A percentile compares a stretch with the other conserved stretches of the same genome.
phyloP scores from a whole-genome alignment of 2,797 vertebrate species.

The Phyllotis vaccarum region DNA sequence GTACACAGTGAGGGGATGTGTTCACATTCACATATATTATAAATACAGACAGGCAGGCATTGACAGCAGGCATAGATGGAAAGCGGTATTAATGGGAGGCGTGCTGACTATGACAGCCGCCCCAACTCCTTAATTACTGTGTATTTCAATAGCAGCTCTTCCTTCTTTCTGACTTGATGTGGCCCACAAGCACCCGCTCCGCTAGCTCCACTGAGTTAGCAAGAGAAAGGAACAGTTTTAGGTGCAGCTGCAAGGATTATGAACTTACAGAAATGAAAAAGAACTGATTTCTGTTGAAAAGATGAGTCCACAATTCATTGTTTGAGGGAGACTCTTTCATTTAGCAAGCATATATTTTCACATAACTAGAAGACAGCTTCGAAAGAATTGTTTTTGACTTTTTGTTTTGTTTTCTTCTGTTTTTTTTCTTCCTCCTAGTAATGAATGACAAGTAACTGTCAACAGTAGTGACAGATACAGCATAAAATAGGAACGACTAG shows the following conservation, averaged over 20 bases:
- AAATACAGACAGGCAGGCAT: not conserved
- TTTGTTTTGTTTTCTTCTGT: too few species aligned
- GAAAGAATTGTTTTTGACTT: not conserved
- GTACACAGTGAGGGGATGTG: not conserved
- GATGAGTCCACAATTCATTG: constrained; percentile 86
- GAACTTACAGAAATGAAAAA: constrained; percentile 83
- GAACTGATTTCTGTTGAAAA: constrained; percentile 87
- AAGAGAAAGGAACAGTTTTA: constrained; percentile 88
- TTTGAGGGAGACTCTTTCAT: constrained; percentile 82
- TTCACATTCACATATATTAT: not conserved
- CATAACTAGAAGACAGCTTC: constrained; percentile 64
- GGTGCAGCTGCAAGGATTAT: constrained; percentile 86
- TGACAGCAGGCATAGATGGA: constrained; percentile 42
- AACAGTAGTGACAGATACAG: not conserved
- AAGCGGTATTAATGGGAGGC: constrained; percentile 71
- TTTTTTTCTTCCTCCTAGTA: constrained; percentile 53
- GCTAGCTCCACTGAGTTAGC: constrained; percentile 87
- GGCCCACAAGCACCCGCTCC: constrained; percentile 90
- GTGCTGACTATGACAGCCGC: constrained; percentile 83
- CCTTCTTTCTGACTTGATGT: constrained; percentile 80
- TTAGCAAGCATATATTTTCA: constrained; percentile 73
- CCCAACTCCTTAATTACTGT: constrained; percentile 82
- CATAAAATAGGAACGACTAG: not conserved
- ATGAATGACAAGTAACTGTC: constrained; percentile 29
- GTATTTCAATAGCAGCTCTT: constrained; percentile 70